These are phyloP conservation scores for Microcebus griseorufus DNA, from an alignment of 2,113 vertebrate species.

Conservation along the genomic window DNA sequence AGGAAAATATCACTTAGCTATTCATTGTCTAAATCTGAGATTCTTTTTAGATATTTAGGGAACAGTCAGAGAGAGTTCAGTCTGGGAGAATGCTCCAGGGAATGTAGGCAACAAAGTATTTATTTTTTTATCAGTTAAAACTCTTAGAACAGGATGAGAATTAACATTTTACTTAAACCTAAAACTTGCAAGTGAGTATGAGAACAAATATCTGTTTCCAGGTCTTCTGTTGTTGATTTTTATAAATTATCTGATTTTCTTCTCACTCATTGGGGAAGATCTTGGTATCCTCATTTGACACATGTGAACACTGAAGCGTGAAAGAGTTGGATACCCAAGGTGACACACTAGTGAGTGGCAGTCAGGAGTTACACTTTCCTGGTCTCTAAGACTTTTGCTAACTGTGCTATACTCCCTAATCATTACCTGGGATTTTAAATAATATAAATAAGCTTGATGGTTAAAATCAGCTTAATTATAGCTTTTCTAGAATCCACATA, in stretches of 20 bases:
- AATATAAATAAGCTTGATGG: not conserved
- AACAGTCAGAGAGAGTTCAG: not conserved
- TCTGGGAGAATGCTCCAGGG: not conserved
- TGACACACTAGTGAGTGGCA: not conserved
- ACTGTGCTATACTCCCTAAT: not conserved
- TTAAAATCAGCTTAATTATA: conserved; percentile 10
- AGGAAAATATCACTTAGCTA: not conserved
- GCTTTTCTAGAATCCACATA: conserved; percentile 29
- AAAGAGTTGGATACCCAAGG: not conserved
- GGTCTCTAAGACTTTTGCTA: not conserved
- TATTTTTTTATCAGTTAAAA: not conserved
- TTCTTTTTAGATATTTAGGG: not conserved
- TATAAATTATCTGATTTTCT: not conserved
- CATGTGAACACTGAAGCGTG: not conserved
- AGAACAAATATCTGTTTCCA: not conserved
- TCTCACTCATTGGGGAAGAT: not conserved
- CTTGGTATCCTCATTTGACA: not conserved
- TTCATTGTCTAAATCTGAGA: not conserved
- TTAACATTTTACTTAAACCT: not conserved
- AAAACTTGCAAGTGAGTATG: not conserved
- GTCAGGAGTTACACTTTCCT: not conserved
- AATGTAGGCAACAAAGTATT: not conserved
- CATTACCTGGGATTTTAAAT: conserved; percentile 37
- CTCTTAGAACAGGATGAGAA: not conserved
- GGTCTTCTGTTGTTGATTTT: not conserved